Base-by-base conservation (phyloP, 2,113 vertebrate genomes). In the Oreocharis arfaki region DNA sequence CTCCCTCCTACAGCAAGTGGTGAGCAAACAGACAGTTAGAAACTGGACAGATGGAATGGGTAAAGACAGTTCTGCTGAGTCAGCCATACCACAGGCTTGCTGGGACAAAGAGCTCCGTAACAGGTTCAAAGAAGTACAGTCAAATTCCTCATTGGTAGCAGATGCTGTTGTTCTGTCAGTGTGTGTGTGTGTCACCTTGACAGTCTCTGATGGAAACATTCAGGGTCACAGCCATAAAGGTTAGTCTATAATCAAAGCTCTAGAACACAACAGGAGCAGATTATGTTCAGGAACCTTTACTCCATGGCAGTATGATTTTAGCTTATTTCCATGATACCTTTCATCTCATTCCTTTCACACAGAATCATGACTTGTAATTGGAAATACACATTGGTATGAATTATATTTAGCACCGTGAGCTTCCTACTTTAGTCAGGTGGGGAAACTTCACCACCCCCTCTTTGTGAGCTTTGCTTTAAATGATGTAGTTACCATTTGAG, bases 1-100 rank as follows among this genome's bases (percentile, higher is more conserved):
- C 99, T 47, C 98, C 97, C 95, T 99, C 99, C 99, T 99, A 97
- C 59, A 93, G 94, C 44, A 87, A 96, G 97, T 67, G 95, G 84
- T 53, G 49, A 98, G 90, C 97, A 96, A 96, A 94, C 27, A 95
- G 26, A 97, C 35, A 41, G 39, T 98, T 96, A 98, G 83, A 64
- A 76, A 44, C 28, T 18, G 69, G 59, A 75, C 56, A 91, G 47
- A 27, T 2, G 7, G 47, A 87, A 70, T 14, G 5, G n/a, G 27
- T 35, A 63, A 79, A 87, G 56, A 64, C 50, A 64, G 37, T 50
- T 68, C 63, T 91, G 79, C 80, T 59, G 71, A 71, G 57, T 50
- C 68, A 89, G 84, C 61, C 80, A 47, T 13, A 20, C 56, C 76
- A 83, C 84, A 65, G 89, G 44, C 79, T 64, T 6, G 2, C 28